phyloP scores from a whole-genome alignment of 2,797 vertebrate species.

The Miichthys miiuy region DNA sequence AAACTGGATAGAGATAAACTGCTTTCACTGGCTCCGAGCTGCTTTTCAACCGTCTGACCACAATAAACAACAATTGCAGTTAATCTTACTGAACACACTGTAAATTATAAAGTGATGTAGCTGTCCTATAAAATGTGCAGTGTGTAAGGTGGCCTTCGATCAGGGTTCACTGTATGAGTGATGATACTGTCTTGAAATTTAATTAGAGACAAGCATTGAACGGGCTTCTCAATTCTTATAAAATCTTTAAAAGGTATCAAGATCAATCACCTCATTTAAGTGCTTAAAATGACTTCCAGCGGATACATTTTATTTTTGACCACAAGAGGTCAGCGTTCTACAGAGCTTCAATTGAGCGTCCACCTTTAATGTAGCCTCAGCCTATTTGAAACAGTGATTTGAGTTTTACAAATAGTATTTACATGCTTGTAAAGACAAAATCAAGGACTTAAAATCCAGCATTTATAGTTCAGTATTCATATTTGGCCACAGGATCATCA shows the following conservation, averaged over 20 bases:
- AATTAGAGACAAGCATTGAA: background rate
- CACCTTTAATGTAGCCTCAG: background rate
- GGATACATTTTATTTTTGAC: constrained; percentile 37
- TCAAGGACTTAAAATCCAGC: background rate
- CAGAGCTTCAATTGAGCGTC: constrained; percentile 35
- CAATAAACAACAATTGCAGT: constrained; percentile 23
- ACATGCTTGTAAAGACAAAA: background rate
- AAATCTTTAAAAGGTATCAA: background rate
- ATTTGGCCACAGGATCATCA: background rate
- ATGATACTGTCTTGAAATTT: background rate
- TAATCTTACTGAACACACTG: constrained; percentile 1
- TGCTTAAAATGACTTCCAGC: background rate
- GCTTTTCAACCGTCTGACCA: constrained; percentile 80
- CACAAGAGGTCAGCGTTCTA: constrained; percentile 79
- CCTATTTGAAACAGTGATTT: background rate
- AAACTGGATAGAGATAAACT: constrained; percentile 82
- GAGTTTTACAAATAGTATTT: background rate
- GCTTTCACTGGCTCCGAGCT: constrained; percentile 73
- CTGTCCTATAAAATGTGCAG: background rate
- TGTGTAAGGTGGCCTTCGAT: background rate
- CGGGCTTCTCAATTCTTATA: background rate
- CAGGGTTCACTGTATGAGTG: background rate
- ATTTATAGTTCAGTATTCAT: background rate
- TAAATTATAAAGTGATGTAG: background rate
- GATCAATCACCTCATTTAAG: background rate